phyloP scores from a whole-genome alignment of 2,113 vertebrate species.

The Clupea harengus region DNA sequence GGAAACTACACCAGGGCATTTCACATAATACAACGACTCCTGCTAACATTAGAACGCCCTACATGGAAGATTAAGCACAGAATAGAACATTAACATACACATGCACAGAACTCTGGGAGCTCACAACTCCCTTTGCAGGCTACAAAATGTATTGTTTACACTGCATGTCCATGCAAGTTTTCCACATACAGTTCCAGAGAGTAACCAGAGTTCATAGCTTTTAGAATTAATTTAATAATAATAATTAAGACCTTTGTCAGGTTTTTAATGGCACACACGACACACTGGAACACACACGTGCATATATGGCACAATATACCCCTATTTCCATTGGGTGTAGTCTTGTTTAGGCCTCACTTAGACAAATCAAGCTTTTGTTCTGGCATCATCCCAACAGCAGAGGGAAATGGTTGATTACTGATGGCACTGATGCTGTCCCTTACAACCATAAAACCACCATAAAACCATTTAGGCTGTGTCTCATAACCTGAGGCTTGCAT shows the following conservation, averaged over 20 bases:
- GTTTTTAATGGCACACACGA: too few relatives aligned
- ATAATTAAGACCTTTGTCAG: not conserved
- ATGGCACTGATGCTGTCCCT: not conserved
- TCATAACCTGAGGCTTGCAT: not conserved
- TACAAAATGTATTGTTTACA: too few relatives aligned
- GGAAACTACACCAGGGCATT: too few relatives aligned
- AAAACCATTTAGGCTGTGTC: not conserved
- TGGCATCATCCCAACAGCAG: not conserved
- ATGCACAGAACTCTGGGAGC: too few relatives aligned
- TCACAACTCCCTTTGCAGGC: too few relatives aligned
- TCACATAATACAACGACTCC: too few relatives aligned
- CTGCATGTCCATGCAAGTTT: not conserved
- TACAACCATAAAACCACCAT: not conserved
- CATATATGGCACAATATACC: too few relatives aligned
- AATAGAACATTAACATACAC: too few relatives aligned
- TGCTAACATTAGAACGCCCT: too few relatives aligned
- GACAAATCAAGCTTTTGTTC: not conserved
- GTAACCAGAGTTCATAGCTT: not conserved
- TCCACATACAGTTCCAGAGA: not conserved
- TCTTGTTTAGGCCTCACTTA: not conserved
- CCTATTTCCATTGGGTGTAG: not conserved
- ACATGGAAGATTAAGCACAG: too few relatives aligned
- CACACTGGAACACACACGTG: too few relatives aligned
- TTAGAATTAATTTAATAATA: not conserved
- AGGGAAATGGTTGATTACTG: not conserved